Conservation (phyloP, 2,797 vertebrate genomes). For the Heliangelus exortis region DNA sequence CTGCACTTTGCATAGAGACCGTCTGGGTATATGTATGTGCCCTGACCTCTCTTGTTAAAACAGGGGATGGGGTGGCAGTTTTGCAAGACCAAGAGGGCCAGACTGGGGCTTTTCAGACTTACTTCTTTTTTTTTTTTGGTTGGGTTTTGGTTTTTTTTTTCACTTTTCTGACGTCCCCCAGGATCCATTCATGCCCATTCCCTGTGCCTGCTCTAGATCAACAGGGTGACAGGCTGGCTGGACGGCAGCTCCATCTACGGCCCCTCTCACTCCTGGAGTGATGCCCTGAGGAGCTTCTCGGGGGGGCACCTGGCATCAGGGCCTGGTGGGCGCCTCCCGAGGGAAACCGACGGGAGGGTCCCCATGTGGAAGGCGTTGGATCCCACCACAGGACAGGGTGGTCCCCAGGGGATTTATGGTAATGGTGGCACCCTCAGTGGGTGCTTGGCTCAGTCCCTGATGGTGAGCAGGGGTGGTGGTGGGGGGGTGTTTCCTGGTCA, state of each 20-base stretch:
- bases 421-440: neutral
- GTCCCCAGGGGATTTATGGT: constrained; percentile 84
- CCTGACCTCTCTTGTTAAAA: neutral
- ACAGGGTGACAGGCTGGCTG: constrained; percentile 91
- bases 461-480: too few species aligned
- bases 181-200: rapidly evolving
- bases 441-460: neutral
- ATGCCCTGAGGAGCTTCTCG: constrained; percentile 88
- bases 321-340: constrained; percentile 77
- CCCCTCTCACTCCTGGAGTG: constrained; percentile 89
- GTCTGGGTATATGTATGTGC: neutral
- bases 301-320: constrained; percentile 82
- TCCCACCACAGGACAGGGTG: constrained; percentile 82
- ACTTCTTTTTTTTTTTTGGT: too few species aligned
- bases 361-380: constrained; percentile 91
- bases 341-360: constrained; percentile 37
- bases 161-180: neutral
- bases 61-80: neutral
- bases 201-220: constrained; percentile 77
- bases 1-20: too few species aligned
- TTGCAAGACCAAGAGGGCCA: neutral
- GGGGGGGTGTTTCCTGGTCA: neutral
- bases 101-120: neutral
- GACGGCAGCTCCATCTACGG: constrained; percentile 98
- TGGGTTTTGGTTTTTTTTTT: neutral